Evolutionary conservation across 1,140 invertebrate species (phyloP), one percentile per base, ranked within the genome.

Genomic region (Drosophila biarmipes): DNA sequence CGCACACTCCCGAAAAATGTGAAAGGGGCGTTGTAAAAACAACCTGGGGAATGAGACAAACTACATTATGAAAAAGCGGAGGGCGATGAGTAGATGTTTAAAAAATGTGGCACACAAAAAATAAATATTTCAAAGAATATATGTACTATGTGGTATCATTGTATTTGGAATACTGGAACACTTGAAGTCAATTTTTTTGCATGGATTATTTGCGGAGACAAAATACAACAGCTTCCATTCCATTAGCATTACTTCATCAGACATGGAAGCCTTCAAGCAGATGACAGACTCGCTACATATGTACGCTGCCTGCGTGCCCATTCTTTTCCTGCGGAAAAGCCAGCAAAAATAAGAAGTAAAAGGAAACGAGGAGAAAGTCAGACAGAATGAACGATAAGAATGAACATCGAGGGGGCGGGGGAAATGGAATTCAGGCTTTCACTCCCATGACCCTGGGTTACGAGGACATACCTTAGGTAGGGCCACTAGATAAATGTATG

Each of bases 171-270:
- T 15, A 2, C 2, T 15, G 3, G 6, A 38, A 0, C 15, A 15
- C 12, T 38, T 2, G n/a, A n/a, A n/a, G n/a, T n/a, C 6, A 5
- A 38, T 40, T 45, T 35, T 37, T 37, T 29, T 7, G 17, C 49
- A 21, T 27, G 29, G 21, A 46, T 64, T 64, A 49, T 34, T 42
- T 51, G 64, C 31, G 43, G 43, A 51, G 17, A 51, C 35, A 19
- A 21, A 35, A 51, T 51, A 49, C 5, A 29, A 61, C 40, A 49
- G 66, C 66, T 62, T 73, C 34, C 76, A 78, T 80, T 80, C 56
- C 62, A 79, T 69, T 79, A 75, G 62, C 57, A 48, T 68, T 74
- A 79, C 38, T 35, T 53, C 40, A 57, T 61, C 34, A 49, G 51
- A 38, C 61, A 37, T 19, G 45, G 53, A 42, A 51, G 45, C 45